phyloP scores from a whole-genome alignment of 2,888 invertebrate genomes.

The Tubulanus polymorphus region DNA sequence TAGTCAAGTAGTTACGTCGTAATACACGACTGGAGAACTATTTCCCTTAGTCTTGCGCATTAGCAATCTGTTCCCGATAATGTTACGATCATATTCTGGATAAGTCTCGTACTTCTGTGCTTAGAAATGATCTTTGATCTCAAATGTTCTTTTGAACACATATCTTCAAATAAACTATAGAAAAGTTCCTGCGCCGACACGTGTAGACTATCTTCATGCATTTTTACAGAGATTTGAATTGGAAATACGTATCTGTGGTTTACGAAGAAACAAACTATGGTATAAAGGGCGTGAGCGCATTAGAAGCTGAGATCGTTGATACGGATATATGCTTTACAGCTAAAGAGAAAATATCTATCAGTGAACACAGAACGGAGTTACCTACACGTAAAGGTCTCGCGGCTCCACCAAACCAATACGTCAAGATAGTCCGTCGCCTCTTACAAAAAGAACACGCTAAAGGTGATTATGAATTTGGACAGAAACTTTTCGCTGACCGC shows the following conservation, averaged over 20 bases:
- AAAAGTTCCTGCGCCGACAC: too few relatives aligned
- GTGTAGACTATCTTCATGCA: too few relatives aligned
- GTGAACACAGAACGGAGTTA: constrained; percentile 44
- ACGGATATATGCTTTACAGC: constrained; percentile 59
- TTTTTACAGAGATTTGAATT: constrained; percentile 55
- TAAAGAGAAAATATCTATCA: constrained; percentile 55
- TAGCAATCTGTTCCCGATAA: too few relatives aligned
- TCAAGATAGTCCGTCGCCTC: constrained; percentile 53
- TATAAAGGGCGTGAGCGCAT: constrained; percentile 57
- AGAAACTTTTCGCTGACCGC: too few relatives aligned
- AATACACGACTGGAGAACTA: too few relatives aligned
- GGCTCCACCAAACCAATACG: constrained; percentile 48
- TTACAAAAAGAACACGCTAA: constrained; percentile 55
- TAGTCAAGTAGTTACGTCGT: too few relatives aligned
- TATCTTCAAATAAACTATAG: too few relatives aligned
- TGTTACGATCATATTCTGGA: too few relatives aligned
- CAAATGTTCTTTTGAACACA: too few relatives aligned
- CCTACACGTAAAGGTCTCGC: not conserved
- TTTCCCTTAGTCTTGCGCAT: too few relatives aligned
- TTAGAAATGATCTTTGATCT: too few relatives aligned
- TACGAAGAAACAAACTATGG: constrained; percentile 62
- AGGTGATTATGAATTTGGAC: constrained; percentile 47
- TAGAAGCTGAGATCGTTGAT: constrained; percentile 50
- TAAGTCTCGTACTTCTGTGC: too few relatives aligned
- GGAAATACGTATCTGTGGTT: constrained; percentile 59